phyloP scores from a whole-genome alignment of 2,888 invertebrate species.

The Cephus pulcher region DNA sequence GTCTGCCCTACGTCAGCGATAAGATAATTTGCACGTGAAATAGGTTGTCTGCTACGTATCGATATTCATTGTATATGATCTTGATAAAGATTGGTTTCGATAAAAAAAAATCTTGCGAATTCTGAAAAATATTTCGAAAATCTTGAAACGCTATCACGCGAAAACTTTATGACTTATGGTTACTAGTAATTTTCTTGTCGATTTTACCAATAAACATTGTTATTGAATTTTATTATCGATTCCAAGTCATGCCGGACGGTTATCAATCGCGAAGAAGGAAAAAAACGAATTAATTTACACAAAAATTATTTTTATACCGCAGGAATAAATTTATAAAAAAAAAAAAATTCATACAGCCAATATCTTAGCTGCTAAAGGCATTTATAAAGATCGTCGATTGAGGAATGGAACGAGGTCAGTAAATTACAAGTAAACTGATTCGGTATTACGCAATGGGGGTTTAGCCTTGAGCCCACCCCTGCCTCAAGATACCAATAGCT shows the following conservation, averaged over 20 bases:
- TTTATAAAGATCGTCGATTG: neutral
- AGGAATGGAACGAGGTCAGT: conserved; percentile 9
- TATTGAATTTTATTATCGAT: no score
- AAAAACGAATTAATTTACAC: no score
- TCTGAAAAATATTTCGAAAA: neutral
- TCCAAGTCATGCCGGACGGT: no score
- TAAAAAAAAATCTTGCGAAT: neutral
- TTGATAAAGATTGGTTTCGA: neutral
- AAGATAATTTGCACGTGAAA: neutral
- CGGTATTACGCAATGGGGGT: conserved; percentile 26
- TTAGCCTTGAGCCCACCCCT: conserved; percentile 14
- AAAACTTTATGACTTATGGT: neutral
- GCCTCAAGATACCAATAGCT: conserved; percentile 14
- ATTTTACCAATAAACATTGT: no score
- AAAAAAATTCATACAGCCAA: neutral
- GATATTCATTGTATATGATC: neutral
- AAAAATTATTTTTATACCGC: neutral
- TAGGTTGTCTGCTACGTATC: neutral
- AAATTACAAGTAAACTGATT: conserved; percentile 31
- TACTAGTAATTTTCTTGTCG: no score
- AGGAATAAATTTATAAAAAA: neutral
- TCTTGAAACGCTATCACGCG: neutral
- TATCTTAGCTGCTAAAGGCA: neutral
- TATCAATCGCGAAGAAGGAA: no score
- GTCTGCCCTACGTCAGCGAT: neutral